Conservation (phyloP, 2,113 vertebrate genomes). For the Cyprinodon tularosa region DNA sequence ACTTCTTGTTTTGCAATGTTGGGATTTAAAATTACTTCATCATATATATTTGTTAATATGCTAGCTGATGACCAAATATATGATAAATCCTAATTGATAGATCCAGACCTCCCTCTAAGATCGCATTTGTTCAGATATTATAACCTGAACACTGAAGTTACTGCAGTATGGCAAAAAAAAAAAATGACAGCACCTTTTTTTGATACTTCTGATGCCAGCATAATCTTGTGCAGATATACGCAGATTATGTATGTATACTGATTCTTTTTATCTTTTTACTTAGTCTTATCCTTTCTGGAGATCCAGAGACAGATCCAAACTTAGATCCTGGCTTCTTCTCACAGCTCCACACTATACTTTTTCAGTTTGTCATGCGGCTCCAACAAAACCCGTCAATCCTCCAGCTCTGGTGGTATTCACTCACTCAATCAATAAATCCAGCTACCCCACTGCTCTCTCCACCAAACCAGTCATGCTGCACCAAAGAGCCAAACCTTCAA, state of each 20-base stretch:
- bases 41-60: too few relatives aligned
- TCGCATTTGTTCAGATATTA: not conserved
- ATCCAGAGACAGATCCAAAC: not conserved
- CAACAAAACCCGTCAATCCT: slow-evolving; percentile 2
- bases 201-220: not conserved
- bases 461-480: not conserved
- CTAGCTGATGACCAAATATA: too few relatives aligned
- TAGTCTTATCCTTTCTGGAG: not conserved
- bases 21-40: not conserved
- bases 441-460: not conserved
- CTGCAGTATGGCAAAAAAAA: not conserved
- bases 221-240: not conserved
- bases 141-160: not conserved
- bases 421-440: slow-evolving; percentile 3
- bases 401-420: not conserved
- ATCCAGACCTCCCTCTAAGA: not conserved
- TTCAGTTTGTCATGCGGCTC: not conserved
- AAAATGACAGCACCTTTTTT: too few relatives aligned
- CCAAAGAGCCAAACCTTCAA: not conserved
- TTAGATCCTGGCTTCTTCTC: not conserved
- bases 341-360: not conserved
- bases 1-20: not conserved
- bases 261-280: not conserved
- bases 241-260: not conserved
- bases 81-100: not conserved